Conservation (phyloP, 2,113 vertebrate genomes). For the Phoenicopterus ruber region DNA sequence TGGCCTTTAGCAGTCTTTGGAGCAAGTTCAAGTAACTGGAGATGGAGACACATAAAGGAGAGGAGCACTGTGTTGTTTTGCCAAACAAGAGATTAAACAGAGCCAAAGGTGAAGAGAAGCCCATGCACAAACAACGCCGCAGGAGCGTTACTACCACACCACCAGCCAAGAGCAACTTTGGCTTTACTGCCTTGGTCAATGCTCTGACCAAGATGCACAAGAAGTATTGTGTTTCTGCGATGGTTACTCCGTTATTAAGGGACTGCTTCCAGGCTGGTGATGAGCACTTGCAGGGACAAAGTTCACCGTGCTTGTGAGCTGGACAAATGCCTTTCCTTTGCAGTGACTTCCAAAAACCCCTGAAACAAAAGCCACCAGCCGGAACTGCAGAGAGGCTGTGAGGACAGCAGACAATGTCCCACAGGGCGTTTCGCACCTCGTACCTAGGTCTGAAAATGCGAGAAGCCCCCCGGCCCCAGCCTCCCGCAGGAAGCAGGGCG, state of each 20-base stretch:
- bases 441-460: not conserved
- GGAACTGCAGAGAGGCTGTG: not conserved
- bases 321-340: not conserved
- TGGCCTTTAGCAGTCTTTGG: not conserved
- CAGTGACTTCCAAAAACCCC: not conserved
- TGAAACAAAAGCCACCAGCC: no score
- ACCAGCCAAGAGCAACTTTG: not conserved
- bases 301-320: rapidly evolving
- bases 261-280: not conserved
- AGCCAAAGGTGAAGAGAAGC: not conserved
- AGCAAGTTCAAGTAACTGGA: not conserved
- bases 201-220: rapidly evolving
- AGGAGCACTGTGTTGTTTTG: not conserved
- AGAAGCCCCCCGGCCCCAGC: not conserved
- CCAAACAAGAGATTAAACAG: not conserved
- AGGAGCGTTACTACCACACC: rapidly evolving
- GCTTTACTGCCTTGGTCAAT: rapidly evolving
- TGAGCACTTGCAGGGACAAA: rapidly evolving
- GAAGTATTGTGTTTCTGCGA: rapidly evolving
- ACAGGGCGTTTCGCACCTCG: rapidly evolving
- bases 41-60: not conserved
- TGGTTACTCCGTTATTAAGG: rapidly evolving
- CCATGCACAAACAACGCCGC: not conserved
- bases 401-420: not conserved
- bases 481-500: not conserved